These are phyloP conservation scores for Oncopodura yosiiana DNA, from an alignment of 1,140 invertebrate genomes.

Conservation along the genomic window DNA sequence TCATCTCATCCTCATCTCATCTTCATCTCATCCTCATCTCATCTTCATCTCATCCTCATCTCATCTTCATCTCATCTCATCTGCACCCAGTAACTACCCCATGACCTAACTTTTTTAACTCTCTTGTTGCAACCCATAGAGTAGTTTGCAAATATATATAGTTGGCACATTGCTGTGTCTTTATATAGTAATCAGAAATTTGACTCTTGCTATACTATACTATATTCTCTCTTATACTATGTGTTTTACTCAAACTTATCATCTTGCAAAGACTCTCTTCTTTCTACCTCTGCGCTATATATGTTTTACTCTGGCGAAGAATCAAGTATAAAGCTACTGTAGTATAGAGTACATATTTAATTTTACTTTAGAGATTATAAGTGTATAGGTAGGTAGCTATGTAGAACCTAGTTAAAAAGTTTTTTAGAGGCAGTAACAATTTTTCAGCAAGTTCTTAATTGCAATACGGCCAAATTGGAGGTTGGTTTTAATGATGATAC, in stretches of 20 bases:
- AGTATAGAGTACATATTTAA: no score
- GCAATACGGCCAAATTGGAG: no score
- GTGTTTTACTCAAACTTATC: background rate
- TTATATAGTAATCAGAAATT: slow-evolving; percentile 25
- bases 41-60: background rate
- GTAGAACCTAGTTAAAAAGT: no score
- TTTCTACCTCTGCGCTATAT: background rate
- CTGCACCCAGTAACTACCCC: background rate
- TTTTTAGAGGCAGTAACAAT: no score
- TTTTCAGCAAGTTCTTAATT: no score
- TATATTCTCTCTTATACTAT: background rate
- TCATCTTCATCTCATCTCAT: background rate
- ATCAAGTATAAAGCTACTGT: slow-evolving; percentile 2
- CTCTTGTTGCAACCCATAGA: no score
- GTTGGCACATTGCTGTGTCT: slow-evolving; percentile 17
- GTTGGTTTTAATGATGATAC: no score
- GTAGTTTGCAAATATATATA: slow-evolving; percentile 9
- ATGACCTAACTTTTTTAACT: no score
- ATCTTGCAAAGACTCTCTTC: background rate
- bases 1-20: no score
- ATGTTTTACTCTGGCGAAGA: background rate
- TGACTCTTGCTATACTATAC: slow-evolving; percentile 7
- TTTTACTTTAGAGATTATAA: no score
- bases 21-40: no score
- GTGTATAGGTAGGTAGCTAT: no score